Conservation (phyloP, 2,888 invertebrate species). For the Zaprionus lineosus region DNA sequence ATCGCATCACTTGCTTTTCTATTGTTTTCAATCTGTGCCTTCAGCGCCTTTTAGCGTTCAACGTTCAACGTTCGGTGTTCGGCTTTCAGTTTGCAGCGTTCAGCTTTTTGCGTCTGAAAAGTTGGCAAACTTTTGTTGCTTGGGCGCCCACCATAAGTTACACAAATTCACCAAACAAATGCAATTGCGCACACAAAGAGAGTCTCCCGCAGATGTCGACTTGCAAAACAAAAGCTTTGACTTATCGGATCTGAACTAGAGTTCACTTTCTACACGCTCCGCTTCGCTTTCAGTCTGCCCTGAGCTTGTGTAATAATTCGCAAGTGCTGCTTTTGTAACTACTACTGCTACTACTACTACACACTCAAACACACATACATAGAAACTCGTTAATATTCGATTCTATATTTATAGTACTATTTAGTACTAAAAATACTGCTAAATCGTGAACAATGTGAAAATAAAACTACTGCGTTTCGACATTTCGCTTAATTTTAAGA, state of each 20-base stretch:
- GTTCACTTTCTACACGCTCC: slow-evolving; percentile 4
- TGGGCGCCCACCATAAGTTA: slow-evolving; percentile 38
- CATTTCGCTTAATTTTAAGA: too few relatives aligned
- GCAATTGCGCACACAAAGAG: slow-evolving; percentile 14
- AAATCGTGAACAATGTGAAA: too few relatives aligned
- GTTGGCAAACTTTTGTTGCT: slow-evolving; percentile 45
- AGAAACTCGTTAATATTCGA: too few relatives aligned
- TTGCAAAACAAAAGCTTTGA: background rate
- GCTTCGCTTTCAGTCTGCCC: background rate
- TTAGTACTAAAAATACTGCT: too few relatives aligned
- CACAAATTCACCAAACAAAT: slow-evolving; percentile 43
- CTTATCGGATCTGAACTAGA: background rate
- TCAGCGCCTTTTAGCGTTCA: too few relatives aligned
- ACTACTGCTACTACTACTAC: too few relatives aligned
- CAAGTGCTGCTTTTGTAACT: too few relatives aligned
- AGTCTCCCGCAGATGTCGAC: background rate
- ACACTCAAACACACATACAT: too few relatives aligned
- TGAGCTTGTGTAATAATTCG: background rate
- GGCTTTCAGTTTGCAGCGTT: too few relatives aligned
- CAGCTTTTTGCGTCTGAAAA: slow-evolving; percentile 46
- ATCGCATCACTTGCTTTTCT: slow-evolving; percentile 46
- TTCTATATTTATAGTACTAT: too few relatives aligned
- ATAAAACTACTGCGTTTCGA: too few relatives aligned
- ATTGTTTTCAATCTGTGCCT: slow-evolving; percentile 55
- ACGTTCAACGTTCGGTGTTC: too few relatives aligned